Evolutionary conservation across 2,797 vertebrate genomes (phyloP).

Genomic region (Danio tinwini): DNA sequence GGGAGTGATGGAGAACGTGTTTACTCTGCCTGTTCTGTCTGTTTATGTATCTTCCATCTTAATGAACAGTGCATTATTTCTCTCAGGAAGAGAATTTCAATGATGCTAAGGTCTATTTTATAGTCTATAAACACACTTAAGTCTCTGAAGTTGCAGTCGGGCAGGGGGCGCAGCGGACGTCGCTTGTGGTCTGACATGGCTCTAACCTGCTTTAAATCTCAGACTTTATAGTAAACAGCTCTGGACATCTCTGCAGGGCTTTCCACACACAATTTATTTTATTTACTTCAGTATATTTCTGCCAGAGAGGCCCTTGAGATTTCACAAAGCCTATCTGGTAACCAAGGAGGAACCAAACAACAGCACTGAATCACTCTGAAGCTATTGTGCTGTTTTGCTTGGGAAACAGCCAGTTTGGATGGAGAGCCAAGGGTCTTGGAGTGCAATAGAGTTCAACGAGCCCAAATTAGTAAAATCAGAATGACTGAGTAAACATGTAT

Average conservation of each 20-base stretch:
- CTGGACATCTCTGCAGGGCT: constrained; percentile 74
- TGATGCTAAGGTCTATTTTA: constrained; percentile 64
- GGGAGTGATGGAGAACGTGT: constrained; percentile 55
- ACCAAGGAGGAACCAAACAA: constrained; percentile 78
- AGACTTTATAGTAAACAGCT: constrained; percentile 81
- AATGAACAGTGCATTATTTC: constrained; percentile 65
- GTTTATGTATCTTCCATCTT: constrained; percentile 65
- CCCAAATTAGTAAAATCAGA: constrained; percentile 43
- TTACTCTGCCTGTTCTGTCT: constrained; percentile 59
- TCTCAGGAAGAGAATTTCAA: constrained; percentile 61
- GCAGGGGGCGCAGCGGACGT: constrained; percentile 41
- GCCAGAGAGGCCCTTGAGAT: constrained; percentile 69
- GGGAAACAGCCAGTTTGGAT: constrained; percentile 68
- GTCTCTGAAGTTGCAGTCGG: constrained; percentile 51
- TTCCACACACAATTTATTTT: constrained; percentile 74
- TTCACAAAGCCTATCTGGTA: constrained; percentile 67
- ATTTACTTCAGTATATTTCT: constrained; percentile 76
- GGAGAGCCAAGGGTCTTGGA: constrained; percentile 28
- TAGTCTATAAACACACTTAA: constrained; percentile 67
- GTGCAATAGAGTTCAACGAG: constrained; percentile 37
- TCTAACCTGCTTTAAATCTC: constrained; percentile 80
- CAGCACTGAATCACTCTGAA: constrained; percentile 79
- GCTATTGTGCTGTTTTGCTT: constrained; percentile 81
- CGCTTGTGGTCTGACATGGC: constrained; percentile 67
- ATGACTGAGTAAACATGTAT: constrained; percentile 48